These are phyloP conservation scores for Priapulus caudatus DNA, from an alignment of 2,888 invertebrate species.

Conservation along the genomic window DNA sequence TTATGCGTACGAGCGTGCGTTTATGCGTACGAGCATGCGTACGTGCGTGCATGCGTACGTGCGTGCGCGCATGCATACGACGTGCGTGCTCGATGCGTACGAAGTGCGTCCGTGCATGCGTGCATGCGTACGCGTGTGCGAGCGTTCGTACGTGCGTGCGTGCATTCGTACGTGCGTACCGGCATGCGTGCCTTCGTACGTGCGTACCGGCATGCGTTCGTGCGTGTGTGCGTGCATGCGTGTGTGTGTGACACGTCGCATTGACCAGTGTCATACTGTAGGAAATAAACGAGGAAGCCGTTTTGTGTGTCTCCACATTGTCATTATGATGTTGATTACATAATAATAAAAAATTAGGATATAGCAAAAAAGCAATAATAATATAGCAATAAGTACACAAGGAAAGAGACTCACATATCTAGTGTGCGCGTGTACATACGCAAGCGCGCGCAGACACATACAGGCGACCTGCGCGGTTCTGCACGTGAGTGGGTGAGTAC, in stretches of 20 bases:
- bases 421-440: conserved; percentile 4
- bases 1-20: background rate
- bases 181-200: no score
- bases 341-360: no score
- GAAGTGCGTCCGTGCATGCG: conserved; percentile 10
- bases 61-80: conserved; percentile 11
- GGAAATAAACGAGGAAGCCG: no score
- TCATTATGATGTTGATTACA: no score
- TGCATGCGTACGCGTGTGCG: conserved; percentile 12
- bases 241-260: conserved; percentile 10
- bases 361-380: no score
- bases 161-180: no score
- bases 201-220: no score
- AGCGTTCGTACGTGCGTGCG: no score
- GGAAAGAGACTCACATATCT: no score
- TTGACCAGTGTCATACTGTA: no score
- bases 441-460: conserved; percentile 6
- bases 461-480: conserved; percentile 4
- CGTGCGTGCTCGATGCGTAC: conserved; percentile 8
- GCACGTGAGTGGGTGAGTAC: conserved; percentile 8
- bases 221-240: conserved; percentile 12
- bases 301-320: no score
- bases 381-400: no score
- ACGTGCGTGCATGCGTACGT: conserved; percentile 11
- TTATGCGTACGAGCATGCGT: conserved; percentile 10